Evolutionary conservation across 2,113 vertebrate genomes (phyloP).

Genomic region (Zosterops borbonicus): DNA sequence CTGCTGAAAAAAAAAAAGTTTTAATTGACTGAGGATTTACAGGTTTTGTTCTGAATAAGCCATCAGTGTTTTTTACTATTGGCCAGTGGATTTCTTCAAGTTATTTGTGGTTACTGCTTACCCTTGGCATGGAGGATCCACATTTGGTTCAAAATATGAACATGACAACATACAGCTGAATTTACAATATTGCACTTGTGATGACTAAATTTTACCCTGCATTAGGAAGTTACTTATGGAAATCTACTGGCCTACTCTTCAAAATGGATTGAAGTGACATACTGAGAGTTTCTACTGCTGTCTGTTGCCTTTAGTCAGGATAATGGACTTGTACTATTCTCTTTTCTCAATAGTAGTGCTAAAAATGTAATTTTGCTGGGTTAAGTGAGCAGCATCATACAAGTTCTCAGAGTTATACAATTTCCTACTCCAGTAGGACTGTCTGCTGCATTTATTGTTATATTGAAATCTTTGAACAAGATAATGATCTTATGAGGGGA

Average conservation of each 20-base stretch:
- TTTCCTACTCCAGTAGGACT: neutral
- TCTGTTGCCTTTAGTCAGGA: neutral
- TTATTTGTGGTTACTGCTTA: neutral
- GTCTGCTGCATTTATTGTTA: neutral
- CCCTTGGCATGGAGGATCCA: neutral
- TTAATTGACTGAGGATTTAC: neutral
- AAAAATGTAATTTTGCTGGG: neutral
- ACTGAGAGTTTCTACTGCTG: neutral
- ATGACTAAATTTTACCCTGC: neutral
- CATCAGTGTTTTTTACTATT: neutral
- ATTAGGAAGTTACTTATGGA: neutral
- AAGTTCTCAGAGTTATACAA: neutral
- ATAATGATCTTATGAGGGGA: neutral
- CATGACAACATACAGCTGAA: neutral
- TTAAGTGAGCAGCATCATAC: neutral
- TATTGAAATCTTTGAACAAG: neutral
- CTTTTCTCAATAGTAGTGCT: neutral
- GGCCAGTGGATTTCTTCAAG: neutral
- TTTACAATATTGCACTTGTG: neutral
- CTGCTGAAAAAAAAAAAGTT: neutral
- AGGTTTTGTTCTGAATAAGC: neutral
- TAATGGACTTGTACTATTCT: neutral
- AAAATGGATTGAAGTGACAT: neutral
- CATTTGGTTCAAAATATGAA: neutral
- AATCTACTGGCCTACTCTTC: neutral